Base-by-base conservation (phyloP, 2,888 invertebrate species). In the Drosophila nigricruria region DNA sequence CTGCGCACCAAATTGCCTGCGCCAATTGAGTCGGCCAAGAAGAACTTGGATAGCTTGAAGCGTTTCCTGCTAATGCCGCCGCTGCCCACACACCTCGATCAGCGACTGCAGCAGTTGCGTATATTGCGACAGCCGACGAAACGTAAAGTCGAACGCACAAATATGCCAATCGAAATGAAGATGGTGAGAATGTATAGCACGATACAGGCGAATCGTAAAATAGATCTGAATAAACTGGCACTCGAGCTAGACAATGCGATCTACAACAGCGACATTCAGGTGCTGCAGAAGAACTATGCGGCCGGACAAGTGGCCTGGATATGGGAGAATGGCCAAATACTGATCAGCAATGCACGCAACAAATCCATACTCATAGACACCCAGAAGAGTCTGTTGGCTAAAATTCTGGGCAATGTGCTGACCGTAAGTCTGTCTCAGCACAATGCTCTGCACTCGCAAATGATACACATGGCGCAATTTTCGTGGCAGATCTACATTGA, bases 301-400 rank as follows among this genome's bases (percentile, higher is more conserved):
- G 47, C 18, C 5, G 53, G 53, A 0, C 65, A 68, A 16, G 8
- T 74, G 10, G 67, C 71, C 8, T 81, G 82, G 82, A 53, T 83
- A 1, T 83, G 81, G 81, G 14, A 45, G 8, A 63, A 76, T 38
- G 79, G 81, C 47, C 61, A 20, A 23, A 38, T 81, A 0, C 49
- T 81, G 42, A 76, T 83, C 9, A 61, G 40, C 14, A 81, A 81
- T 58, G 69, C 67, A 0, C 42, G 58, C 12, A 77, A 27, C 20
- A 61, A 66, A 9, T 12, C 27, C 1, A 18, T 57, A 5, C 49
- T 83, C 12, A 12, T 6, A 1, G 49, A 69, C 1, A 67, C 70
- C 0, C 73, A 68, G n/a, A n/a, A 3, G 0, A 20, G 42, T 2
- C 12, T 81, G 14, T 0, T 78, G 14, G 5, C 23, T 4, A 53